Base-by-base conservation (phyloP, 2,888 invertebrate genomes). In the Nematopogon swammerdamellus region DNA sequence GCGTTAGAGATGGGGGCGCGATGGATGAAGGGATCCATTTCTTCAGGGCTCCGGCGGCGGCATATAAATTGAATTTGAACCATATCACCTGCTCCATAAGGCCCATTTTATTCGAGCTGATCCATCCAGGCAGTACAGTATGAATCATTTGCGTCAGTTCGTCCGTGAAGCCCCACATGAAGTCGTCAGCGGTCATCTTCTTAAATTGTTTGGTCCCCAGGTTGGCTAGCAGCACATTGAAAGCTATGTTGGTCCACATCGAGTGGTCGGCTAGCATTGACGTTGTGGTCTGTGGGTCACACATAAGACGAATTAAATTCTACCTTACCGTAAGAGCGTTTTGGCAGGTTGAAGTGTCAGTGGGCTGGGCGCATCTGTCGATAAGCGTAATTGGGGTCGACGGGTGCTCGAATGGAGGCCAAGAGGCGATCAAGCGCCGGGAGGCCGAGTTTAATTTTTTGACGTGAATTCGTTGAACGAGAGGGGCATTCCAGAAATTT, bases 111-210 rank as follows among this genome's bases (percentile, higher is more conserved):
- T 81, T 73, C 59, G 92, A 93, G 58, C 91, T 85, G 14, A 94
- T 88, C 81, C 91, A 88, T n/a, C 82, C 85, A 0, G 93, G 92
- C 18, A 92, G 64, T 42, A 90, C 67, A 18, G 76, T 83, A 56
- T 88, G 85, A 0, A 91, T 92, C 30, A 92, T 67, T 1, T 82
- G 76, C 18, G 95, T 86, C 10, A 95, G 62, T 0, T 83, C 81
- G 62, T 95, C 93, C 5, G 89, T 83, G 63, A 92, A 93, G 0
- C 94, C 94, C 91, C 92, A 93, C 18, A 94, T 72, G 58, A 89
- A 85, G 16, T 92, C 87, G 25, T 90, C 72, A 0, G 88, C 84
- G 0, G 85, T 83, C 47, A 90, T 60, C 45, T 83, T 81, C 45
- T 86, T 67, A 62, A 93, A 86, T 2, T 91, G 82, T 58, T 87